phyloP scores from a whole-genome alignment of 2,888 invertebrate genomes.

The Melanophora roralis region DNA sequence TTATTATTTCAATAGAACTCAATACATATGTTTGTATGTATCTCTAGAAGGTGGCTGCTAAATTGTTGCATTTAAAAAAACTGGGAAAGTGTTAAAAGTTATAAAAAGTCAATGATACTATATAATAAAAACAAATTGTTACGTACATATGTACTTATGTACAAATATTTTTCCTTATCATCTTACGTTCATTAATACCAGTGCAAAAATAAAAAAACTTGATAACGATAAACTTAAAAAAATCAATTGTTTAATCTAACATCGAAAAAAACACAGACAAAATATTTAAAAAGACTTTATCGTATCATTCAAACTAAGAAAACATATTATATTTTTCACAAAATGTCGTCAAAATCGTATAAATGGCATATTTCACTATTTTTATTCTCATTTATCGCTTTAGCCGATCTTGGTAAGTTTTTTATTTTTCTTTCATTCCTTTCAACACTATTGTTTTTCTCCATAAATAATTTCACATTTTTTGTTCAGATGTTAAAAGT shows the following conservation, averaged over 20 bases:
- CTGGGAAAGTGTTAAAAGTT: neutral
- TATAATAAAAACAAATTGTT: neutral
- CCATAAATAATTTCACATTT: constrained; percentile 45
- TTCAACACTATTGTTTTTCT: constrained; percentile 32
- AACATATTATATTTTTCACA: constrained; percentile 4
- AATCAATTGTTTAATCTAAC: constrained; percentile 1
- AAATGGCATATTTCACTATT: constrained; percentile 51
- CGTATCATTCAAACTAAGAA: constrained; percentile 17
- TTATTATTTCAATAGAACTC: neutral
- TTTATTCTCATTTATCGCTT: constrained; percentile 43
- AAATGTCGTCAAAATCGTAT: constrained; percentile 47
- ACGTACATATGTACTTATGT: no score
- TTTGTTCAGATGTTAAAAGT: neutral
- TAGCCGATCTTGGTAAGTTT: constrained; percentile 59
- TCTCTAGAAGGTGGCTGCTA: no score
- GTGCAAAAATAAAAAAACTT: constrained; percentile 37
- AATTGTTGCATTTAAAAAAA: constrained; percentile 1
- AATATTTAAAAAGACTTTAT: neutral
- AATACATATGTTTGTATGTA: neutral
- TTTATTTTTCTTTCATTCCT: constrained; percentile 7
- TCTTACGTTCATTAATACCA: constrained; percentile 1
- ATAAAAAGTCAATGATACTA: neutral
- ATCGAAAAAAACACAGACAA: neutral
- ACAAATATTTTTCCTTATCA: constrained; percentile 34
- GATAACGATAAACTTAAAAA: constrained; percentile 22